A percentile compares a stretch with the other conserved stretches of the same genome.
Evolutionary conservation across 1,140 invertebrate genomes (phyloP).

Genomic region (Apis laboriosa): DNA sequence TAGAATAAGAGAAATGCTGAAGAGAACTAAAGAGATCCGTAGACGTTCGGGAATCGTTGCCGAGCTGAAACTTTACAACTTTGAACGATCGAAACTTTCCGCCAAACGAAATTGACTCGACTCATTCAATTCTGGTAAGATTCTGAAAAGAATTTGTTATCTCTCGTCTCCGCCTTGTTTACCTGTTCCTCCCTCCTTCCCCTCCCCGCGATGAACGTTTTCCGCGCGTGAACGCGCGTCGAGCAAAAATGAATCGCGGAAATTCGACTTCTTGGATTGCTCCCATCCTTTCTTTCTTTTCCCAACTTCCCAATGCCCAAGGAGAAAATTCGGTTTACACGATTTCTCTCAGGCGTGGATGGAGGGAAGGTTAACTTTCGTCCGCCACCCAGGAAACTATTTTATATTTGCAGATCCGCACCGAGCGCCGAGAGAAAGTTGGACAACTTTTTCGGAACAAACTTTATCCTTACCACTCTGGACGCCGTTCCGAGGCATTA

Average conservation of each 20-base stretch:
- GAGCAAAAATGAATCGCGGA: conserved; percentile 6
- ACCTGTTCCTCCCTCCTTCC: neutral
- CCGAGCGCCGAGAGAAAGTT: conserved; percentile 1
- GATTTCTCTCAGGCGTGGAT: neutral
- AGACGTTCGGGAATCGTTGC: too few relatives aligned
- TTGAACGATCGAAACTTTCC: neutral
- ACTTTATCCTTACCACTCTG: conserved; percentile 28
- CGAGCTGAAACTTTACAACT: conserved; percentile 4
- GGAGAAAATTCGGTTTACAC: conserved; percentile 24
- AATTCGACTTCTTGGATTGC: conserved; percentile 13
- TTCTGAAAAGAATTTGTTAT: neutral
- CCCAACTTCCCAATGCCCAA: neutral
- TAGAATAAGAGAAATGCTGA: neutral
- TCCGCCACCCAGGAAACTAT: conserved; percentile 14
- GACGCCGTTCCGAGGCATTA: conserved; percentile 9
- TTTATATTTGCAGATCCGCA: conserved; percentile 41
- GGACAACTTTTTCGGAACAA: conserved; percentile 11
- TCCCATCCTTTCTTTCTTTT: conserved; percentile 7
- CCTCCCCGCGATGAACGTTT: too few relatives aligned
- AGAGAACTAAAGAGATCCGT: neutral
- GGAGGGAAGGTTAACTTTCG: conserved; percentile 18
- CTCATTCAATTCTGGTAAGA: neutral
- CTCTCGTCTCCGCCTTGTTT: neutral
- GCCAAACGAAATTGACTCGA: conserved; percentile 12
- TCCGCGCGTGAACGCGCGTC: neutral